These are phyloP conservation scores for Episyrphus balteatus DNA, from an alignment of 1,140 invertebrate genomes.

Conservation along the genomic window DNA sequence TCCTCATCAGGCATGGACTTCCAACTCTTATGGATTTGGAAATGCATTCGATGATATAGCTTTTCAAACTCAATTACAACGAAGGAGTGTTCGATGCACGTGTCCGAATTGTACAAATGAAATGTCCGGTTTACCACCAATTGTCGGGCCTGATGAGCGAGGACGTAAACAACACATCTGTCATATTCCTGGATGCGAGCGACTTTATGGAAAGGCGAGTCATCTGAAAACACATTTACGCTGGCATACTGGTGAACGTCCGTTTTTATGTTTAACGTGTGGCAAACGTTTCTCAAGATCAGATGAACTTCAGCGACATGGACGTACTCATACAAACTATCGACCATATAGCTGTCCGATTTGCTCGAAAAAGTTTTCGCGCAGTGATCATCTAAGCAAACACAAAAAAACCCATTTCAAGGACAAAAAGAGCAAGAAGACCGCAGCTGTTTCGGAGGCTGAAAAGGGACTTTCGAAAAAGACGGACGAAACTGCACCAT, in stretches of 20 bases:
- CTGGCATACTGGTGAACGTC: conserved; percentile 72
- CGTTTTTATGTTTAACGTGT: conserved; percentile 65
- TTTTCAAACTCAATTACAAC: conserved; percentile 31
- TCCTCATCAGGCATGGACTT: conserved; percentile 30
- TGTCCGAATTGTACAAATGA: conserved; percentile 63
- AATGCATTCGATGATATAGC: conserved; percentile 32
- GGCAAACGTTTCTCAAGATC: conserved; percentile 80
- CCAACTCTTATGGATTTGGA: conserved; percentile 28
- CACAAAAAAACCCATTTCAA: conserved; percentile 66
- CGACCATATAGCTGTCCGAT: conserved; percentile 64
- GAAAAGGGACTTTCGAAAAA: conserved; percentile 18
- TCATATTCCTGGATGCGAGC: conserved; percentile 81
- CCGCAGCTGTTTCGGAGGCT: conserved; percentile 22
- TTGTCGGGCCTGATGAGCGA: conserved; percentile 46
- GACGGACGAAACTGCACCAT: not conserved
- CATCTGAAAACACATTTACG: conserved; percentile 79
- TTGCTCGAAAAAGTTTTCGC: conserved; percentile 68
- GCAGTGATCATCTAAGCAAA: conserved; percentile 76
- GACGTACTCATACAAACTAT: conserved; percentile 71
- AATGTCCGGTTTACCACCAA: conserved; percentile 46
- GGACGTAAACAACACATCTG: conserved; percentile 75
- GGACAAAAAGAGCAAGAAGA: conserved; percentile 34
- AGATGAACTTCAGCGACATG: conserved; percentile 75
- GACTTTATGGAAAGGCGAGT: conserved; percentile 85
- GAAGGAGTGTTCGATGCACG: conserved; percentile 49